Percentiles rank a stretch among this genome's conserved stretches.
phyloP scores from a whole-genome alignment of 92 coral and sea anemone species.

The Bergia sp. region DNA sequence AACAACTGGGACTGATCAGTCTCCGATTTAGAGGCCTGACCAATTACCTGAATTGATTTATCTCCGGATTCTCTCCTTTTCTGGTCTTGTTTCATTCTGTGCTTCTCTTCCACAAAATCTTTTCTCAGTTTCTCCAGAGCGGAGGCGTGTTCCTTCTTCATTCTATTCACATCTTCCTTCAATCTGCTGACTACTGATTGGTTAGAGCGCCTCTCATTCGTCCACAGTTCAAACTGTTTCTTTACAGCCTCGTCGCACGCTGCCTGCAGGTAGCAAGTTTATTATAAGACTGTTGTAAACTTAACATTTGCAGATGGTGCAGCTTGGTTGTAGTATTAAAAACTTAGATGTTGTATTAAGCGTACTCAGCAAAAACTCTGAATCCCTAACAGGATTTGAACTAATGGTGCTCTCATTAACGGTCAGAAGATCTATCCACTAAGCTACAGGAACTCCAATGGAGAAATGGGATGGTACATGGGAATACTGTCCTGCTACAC shows the following conservation, averaged over 20 bases:
- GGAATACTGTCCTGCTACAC: no score
- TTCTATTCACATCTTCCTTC: constrained; percentile 55
- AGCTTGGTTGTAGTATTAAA: no score
- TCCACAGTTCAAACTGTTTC: constrained; percentile 68
- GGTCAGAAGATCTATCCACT: no score
- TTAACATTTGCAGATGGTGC: no score
- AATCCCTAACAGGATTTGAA: no score
- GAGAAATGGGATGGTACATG: no score
- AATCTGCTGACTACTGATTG: constrained; percentile 62
- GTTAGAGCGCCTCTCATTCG: constrained; percentile 61
- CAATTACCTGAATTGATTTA: constrained; percentile 65
- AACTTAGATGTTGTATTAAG: no score
- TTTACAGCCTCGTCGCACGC: constrained; percentile 65
- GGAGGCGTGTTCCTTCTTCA: constrained; percentile 61
- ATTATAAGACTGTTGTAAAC: background rate
- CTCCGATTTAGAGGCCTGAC: background rate
- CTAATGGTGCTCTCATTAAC: no score
- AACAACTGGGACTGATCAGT: background rate
- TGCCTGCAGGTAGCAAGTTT: background rate
- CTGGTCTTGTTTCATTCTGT: constrained; percentile 33
- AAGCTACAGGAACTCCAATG: no score
- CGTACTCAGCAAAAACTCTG: no score
- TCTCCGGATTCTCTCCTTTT: constrained; percentile 56
- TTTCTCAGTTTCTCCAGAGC: constrained; percentile 57
- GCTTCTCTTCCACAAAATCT: constrained; percentile 59